phyloP scores from a whole-genome alignment of 2,113 vertebrate species.

The Microtus pennsylvanicus region DNA sequence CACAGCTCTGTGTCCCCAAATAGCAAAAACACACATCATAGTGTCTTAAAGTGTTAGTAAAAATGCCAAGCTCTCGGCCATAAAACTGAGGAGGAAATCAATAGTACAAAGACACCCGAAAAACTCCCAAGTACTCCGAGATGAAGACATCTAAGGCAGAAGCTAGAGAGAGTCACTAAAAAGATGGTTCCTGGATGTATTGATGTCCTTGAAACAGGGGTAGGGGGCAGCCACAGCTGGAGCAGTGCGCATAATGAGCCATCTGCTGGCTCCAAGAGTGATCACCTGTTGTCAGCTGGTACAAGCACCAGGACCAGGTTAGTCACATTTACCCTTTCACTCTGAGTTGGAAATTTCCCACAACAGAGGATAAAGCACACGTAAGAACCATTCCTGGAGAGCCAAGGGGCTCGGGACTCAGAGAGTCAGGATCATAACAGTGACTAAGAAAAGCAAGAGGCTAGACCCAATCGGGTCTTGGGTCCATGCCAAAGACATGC shows the following conservation, averaged over 20 bases:
- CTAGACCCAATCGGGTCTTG: accelerated
- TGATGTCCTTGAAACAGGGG: no score
- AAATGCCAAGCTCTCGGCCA: background rate
- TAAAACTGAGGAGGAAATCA: accelerated
- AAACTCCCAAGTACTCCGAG: accelerated
- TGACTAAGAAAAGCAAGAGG: background rate
- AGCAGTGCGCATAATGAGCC: accelerated
- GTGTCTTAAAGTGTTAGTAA: accelerated
- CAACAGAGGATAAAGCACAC: background rate
- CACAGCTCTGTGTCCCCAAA: no score
- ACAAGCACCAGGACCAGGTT: background rate
- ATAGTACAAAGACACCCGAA: background rate
- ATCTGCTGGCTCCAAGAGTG: background rate
- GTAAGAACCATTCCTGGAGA: background rate
- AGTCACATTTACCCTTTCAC: background rate
- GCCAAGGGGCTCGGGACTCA: background rate
- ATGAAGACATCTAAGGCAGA: background rate
- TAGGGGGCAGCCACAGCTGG: no score
- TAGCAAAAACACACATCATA: accelerated
- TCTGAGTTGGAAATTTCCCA: background rate
- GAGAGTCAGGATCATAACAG: accelerated
- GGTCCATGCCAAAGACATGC: accelerated
- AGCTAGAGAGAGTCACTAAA: background rate
- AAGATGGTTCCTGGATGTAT: accelerated
- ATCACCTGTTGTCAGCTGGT: background rate